phyloP scores from a whole-genome alignment of 2,888 invertebrate species.

The Geotrupes spiniger region DNA sequence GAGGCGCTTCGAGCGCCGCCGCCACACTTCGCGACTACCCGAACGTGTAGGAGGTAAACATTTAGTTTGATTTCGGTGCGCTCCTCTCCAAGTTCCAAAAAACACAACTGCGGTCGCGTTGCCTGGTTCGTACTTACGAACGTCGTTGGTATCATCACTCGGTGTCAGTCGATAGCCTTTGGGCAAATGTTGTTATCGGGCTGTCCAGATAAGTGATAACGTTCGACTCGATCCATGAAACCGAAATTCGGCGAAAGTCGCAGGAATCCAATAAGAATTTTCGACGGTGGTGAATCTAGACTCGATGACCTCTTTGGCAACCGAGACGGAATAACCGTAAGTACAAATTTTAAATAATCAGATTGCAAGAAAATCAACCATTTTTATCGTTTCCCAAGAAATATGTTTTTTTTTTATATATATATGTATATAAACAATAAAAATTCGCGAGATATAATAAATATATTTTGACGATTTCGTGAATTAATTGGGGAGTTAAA shows the following conservation, averaged over 20 bases:
- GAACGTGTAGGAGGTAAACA: conserved; percentile 48
- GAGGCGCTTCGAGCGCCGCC: conserved; percentile 32
- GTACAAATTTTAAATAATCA: not conserved
- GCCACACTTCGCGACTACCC: conserved; percentile 31
- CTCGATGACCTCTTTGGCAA: conserved; percentile 2
- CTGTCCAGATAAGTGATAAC: too few species aligned
- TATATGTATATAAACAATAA: too few species aligned
- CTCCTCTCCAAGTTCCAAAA: conserved; percentile 34
- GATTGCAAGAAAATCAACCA: too few species aligned
- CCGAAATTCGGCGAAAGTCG: too few species aligned
- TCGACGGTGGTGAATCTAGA: not conserved
- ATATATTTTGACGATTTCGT: too few species aligned
- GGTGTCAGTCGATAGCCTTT: too few species aligned
- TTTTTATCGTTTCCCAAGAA: too few species aligned
- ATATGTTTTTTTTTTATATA: too few species aligned
- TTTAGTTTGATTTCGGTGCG: conserved; percentile 48
- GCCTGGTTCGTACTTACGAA: not conserved
- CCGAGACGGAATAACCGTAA: conserved; percentile 3
- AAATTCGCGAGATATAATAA: too few species aligned
- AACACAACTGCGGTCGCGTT: conserved; percentile 9
- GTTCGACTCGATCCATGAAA: too few species aligned
- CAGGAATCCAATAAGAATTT: not conserved
- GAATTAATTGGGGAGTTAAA: too few species aligned
- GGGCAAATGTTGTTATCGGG: too few species aligned
- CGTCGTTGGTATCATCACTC: not conserved